These are phyloP conservation scores for Lithodes maja DNA, from an alignment of 2,888 invertebrate species.

Conservation along the genomic window DNA sequence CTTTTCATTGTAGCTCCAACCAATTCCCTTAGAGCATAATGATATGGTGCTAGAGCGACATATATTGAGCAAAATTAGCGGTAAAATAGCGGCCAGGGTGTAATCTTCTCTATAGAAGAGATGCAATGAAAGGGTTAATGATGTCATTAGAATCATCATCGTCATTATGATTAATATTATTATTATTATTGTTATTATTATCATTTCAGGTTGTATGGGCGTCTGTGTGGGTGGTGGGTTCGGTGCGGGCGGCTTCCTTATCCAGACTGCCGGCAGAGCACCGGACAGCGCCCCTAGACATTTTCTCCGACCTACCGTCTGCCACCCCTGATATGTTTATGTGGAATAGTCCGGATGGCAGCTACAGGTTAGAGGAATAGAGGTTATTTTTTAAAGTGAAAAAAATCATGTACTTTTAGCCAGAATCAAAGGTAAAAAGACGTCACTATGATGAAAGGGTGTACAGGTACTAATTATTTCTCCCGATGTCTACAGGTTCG, in stretches of 20 bases:
- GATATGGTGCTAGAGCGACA: no score
- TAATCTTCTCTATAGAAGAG: no score
- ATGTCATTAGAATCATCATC: no score
- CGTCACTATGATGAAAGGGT: neutral
- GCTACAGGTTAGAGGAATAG: constrained; percentile 35
- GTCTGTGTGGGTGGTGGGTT: constrained; percentile 4
- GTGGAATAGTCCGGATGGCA: constrained; percentile 45
- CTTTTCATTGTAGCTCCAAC: no score
- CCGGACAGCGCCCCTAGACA: constrained; percentile 1
- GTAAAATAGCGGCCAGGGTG: neutral
- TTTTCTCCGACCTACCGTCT: constrained; percentile 33
- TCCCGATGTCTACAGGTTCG: constrained; percentile 45
- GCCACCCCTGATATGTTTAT: constrained; percentile 45
- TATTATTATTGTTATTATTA: neutral
- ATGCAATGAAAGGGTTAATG: no score
- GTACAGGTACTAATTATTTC: no score
- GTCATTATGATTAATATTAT: no score
- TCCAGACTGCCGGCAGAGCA: constrained; percentile 5
- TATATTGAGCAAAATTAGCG: neutral
- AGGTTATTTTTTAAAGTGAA: no score
- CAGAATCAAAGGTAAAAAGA: neutral
- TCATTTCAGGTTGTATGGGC: constrained; percentile 31
- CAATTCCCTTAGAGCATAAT: no score
- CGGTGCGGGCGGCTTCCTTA: constrained; percentile 17
- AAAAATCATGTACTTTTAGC: neutral